Evolutionary conservation across 1,140 invertebrate species (phyloP), one percentile per base, ranked within the genome.

Genomic region (Cotesia typhae): DNA sequence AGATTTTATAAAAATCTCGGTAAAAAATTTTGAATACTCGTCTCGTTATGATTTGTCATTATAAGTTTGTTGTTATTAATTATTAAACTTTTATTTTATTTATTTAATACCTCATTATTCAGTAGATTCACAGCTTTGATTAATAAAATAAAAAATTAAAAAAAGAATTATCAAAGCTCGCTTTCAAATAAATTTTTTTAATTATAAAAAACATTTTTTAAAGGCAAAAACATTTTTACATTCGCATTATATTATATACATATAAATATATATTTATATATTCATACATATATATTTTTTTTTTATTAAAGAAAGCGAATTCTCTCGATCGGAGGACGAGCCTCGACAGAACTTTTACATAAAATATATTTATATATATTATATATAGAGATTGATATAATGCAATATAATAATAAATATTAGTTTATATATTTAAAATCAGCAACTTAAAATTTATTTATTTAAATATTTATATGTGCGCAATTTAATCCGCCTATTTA

Each of bases 271-370:
- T 41, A 41, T 41, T 6, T 35, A 35, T 68, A 35, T 55, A 41
- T 41, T 2, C 3, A 41, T 41, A 41, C 61, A 17, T 60, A 14
- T 60, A 41, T 35, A 41, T 38, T n/a, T 20, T 14, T 38, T 20
- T 10, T 35, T 37, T 28, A 28, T 53, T 36, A 73, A 71, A 74
- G 61, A 59, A 70, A 74, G 75, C 67, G 63, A 70, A 74, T 63
- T 76, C 74, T 81, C 75, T 80, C 69, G 76, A 79, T 82, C 76
- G 77, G 72, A 79, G 75, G 71, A 36, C 78, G 71, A 70, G 71
- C 72, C 79, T 79, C 77, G 77, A 78, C 75, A 77, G 67, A 82
- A 83, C 83, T 82, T 80, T 83, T 77, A 75, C 79, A 81, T 82
- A 81, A 81, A 82, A 82, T 81, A 80, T 78, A 80, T 81, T 80